These are phyloP conservation scores for Conomelus anceps DNA, from an alignment of 2,888 invertebrate genomes.

Conservation along the genomic window DNA sequence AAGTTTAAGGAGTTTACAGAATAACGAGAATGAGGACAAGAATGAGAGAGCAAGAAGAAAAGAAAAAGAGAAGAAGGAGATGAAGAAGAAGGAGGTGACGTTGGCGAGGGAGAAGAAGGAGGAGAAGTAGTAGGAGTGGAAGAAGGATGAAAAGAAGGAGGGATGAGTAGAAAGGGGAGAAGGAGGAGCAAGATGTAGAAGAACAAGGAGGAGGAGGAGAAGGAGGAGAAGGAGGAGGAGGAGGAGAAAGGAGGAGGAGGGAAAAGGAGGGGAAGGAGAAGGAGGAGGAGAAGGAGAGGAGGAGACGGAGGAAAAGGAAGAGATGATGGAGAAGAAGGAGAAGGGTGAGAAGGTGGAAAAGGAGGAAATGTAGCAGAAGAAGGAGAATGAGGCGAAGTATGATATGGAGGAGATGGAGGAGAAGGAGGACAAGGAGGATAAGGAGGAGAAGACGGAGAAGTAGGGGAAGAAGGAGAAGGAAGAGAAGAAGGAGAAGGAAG, in stretches of 20 bases:
- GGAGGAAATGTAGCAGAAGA: neutral
- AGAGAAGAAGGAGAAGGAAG: neutral
- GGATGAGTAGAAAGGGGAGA: neutral
- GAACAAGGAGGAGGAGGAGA: neutral
- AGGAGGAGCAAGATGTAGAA: neutral
- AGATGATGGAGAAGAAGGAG: neutral
- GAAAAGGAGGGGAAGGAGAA: neutral
- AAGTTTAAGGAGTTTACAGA: too few species aligned
- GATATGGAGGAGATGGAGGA: neutral
- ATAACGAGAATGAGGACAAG: neutral
- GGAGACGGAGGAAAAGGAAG: neutral
- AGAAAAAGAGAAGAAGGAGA: neutral
- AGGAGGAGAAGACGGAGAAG: neutral
- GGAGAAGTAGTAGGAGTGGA: neutral
- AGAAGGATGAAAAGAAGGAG: neutral
- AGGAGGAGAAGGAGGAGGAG: neutral
- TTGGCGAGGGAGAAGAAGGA: neutral
- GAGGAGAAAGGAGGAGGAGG: neutral
- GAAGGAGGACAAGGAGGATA: neutral
- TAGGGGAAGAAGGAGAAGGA: neutral
- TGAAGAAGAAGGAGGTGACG: neutral
- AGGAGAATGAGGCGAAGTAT: too few species aligned
- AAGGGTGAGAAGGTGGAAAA: neutral
- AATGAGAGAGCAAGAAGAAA: neutral
- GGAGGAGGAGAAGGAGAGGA: neutral